A percentile compares a stretch with the other conserved stretches of the same genome.
Evolutionary conservation across 2,888 invertebrate species (phyloP).

Genomic region (Brachypalpus laphriformis): DNA sequence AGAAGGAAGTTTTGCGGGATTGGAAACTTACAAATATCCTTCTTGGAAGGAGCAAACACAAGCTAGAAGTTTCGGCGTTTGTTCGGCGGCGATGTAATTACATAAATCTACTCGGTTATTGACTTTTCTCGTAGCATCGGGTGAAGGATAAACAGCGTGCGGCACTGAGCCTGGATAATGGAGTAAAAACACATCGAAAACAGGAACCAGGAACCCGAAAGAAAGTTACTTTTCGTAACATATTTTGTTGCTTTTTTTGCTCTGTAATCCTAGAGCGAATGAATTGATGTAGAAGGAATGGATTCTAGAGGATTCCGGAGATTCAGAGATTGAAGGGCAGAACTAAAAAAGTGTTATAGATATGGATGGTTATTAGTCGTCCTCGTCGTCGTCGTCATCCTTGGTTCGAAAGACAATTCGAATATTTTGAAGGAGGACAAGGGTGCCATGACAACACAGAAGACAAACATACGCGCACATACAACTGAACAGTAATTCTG

Average conservation of each 20-base stretch:
- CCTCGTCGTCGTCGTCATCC: constrained; percentile 7
- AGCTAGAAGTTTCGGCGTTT: constrained; percentile 29
- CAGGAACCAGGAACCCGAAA: constrained; percentile 36
- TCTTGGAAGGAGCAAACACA: constrained; percentile 16
- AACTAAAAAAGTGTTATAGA: constrained; percentile 58
- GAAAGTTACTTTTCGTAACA: constrained; percentile 57
- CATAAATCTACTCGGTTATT: constrained; percentile 67
- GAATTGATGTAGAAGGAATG: constrained; percentile 51
- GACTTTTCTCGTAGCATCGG: constrained; percentile 36
- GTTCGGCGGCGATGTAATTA: constrained; percentile 59
- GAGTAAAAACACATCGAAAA: constrained; percentile 59
- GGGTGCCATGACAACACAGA: not conserved
- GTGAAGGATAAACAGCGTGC: constrained; percentile 32
- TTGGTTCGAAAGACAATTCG: constrained; percentile 24
- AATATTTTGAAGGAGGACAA: not conserved
- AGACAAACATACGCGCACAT: not conserved
- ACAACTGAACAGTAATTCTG: constrained; percentile 19
- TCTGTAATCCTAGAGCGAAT: constrained; percentile 31
- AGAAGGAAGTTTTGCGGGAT: constrained; percentile 7
- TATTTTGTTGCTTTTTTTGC: constrained; percentile 25
- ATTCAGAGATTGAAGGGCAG: constrained; percentile 52
- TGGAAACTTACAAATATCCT: constrained; percentile 47
- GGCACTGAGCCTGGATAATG: constrained; percentile 39
- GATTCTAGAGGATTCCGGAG: constrained; percentile 22
- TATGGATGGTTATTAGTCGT: constrained; percentile 63